These are phyloP conservation scores for Heliconius erato DNA, from an alignment of 2,888 invertebrate genomes.

Conservation along the genomic window DNA sequence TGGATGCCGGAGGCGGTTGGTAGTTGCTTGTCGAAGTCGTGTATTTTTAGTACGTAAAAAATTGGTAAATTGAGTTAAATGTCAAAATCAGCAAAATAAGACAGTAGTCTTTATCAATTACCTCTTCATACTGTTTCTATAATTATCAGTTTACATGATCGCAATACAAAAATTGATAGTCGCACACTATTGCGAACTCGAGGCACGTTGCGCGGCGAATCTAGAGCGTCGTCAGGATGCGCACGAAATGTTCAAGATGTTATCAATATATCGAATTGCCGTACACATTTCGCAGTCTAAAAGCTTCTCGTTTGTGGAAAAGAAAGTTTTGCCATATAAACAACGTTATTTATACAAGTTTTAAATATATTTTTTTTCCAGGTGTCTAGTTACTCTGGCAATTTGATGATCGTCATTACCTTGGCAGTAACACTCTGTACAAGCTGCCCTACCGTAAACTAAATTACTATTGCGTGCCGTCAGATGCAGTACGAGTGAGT, in stretches of 20 bases:
- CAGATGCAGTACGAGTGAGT: constrained; percentile 3
- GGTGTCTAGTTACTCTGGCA: background rate
- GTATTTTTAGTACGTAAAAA: background rate
- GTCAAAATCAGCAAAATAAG: background rate
- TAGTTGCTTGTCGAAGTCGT: constrained; percentile 9
- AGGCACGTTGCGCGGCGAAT: constrained; percentile 44
- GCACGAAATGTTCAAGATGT: constrained; percentile 43
- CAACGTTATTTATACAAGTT: background rate
- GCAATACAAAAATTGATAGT: constrained; percentile 10
- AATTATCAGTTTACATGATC: constrained; percentile 1
- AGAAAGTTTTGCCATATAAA: background rate
- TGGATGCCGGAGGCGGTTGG: background rate
- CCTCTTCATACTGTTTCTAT: background rate
- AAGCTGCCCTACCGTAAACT: constrained; percentile 1
- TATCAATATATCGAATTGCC: constrained; percentile 36
- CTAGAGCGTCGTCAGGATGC: constrained; percentile 49
- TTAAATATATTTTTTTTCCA: background rate
- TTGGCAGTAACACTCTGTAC: constrained; percentile 25
- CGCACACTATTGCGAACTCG: constrained; percentile 24
- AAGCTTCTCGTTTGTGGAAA: constrained; percentile 1
- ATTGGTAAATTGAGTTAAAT: background rate
- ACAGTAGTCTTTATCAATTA: background rate
- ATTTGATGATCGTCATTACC: constrained; percentile 22
- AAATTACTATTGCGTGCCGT: constrained; percentile 26
- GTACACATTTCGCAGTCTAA: constrained; percentile 35